Conservation (phyloP, 1,140 invertebrate genomes). For the Drosophila azteca region DNA sequence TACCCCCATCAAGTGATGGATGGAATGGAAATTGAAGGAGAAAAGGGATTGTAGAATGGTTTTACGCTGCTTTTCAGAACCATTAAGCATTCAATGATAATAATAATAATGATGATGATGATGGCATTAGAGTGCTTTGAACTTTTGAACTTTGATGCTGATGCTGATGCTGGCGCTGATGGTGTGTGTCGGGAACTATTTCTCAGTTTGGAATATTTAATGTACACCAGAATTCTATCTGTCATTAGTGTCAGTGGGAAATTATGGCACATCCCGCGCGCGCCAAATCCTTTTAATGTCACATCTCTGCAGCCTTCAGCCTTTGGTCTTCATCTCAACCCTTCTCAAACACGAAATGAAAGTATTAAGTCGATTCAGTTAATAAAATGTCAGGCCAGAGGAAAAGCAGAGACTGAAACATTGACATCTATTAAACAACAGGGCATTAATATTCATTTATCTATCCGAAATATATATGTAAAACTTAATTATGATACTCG, state of each 20-base stretch:
- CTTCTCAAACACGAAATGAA: constrained; percentile 1
- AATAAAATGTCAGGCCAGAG: constrained; percentile 33
- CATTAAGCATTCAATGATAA: constrained; percentile 60
- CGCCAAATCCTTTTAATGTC: constrained; percentile 66
- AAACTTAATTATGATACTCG: constrained; percentile 24
- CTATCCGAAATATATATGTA: constrained; percentile 39
- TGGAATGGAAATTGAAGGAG: constrained; percentile 24
- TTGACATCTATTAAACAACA: constrained; percentile 53
- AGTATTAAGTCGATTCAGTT: constrained; percentile 61
- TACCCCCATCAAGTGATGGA: constrained; percentile 31
- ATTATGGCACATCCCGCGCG: constrained; percentile 16
- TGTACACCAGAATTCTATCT: constrained; percentile 55
- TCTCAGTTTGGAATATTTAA: constrained; percentile 57
- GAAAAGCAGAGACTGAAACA: constrained; percentile 9
- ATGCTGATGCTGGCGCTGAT: background rate
- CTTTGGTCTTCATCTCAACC: background rate
- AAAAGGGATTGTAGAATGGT: constrained; percentile 11
- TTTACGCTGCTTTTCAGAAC: constrained; percentile 51
- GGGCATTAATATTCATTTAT: constrained; percentile 77
- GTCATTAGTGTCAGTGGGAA: constrained; percentile 78
- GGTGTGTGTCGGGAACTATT: constrained; percentile 43
- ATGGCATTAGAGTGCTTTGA: constrained; percentile 43
- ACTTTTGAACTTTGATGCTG: constrained; percentile 33
- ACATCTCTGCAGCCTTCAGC: no score
- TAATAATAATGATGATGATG: constrained; percentile 19